phyloP scores from a whole-genome alignment of 2,797 vertebrate species.

The Ctenopoma kingsleyae region DNA sequence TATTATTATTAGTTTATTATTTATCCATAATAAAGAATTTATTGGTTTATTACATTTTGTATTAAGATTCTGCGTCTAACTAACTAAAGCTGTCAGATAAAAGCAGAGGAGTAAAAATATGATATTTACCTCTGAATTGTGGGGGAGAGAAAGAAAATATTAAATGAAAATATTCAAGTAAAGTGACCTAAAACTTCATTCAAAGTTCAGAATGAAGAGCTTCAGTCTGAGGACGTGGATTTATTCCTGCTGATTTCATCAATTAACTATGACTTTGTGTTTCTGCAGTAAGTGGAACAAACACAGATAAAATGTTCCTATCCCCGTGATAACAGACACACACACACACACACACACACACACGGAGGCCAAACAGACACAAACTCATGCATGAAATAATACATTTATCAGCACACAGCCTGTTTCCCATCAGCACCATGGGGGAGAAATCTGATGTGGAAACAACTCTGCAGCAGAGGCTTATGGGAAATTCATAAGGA shows the following conservation, averaged over 20 bases:
- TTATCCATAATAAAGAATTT: too few species aligned
- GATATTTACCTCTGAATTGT: too few species aligned
- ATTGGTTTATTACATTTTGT: too few species aligned
- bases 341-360: slow-evolving; percentile 13
- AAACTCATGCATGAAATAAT: slow-evolving; percentile 44
- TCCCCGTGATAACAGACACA: slow-evolving; percentile 6
- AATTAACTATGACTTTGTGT: slow-evolving; percentile 33
- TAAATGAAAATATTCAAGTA: too few species aligned
- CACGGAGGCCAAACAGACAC: slow-evolving; percentile 2
- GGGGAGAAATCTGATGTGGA: slow-evolving; percentile 61
- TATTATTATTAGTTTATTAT: too few species aligned
- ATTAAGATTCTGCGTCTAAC: too few species aligned
- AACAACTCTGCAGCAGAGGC: slow-evolving; percentile 50
- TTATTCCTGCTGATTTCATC: slow-evolving; percentile 16
- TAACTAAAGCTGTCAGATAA: too few species aligned
- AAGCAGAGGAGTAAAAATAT: too few species aligned
- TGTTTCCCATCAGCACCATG: slow-evolving; percentile 56
- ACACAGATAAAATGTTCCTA: slow-evolving; percentile 20
- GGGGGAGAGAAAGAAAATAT: too few species aligned
- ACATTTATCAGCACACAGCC: slow-evolving; percentile 48
- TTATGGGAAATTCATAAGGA: slow-evolving; percentile 68
- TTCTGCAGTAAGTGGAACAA: slow-evolving; percentile 25
- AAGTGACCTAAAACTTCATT: background rate
- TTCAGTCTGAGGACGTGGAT: background rate
- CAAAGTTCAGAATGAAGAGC: background rate